Conservation (phyloP, 2,113 vertebrate species). For the Laticauda laticaudata region DNA sequence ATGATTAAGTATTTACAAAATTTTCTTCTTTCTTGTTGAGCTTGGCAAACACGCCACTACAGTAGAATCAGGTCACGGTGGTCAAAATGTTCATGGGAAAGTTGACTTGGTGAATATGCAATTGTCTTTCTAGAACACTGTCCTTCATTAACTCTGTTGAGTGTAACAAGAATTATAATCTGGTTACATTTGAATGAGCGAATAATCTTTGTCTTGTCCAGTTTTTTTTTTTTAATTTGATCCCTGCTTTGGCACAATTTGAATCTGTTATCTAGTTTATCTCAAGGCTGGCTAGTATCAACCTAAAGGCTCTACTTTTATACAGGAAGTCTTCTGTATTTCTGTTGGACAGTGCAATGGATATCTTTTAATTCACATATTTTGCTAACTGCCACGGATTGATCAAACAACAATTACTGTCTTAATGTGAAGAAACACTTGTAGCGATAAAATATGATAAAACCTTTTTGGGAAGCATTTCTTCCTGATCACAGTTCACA, state of each 20-base stretch:
- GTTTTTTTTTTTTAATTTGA: not conserved
- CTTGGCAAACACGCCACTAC: no score
- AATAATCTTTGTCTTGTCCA: not conserved
- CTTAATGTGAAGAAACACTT: not conserved
- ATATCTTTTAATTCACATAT: not conserved
- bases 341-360: not conserved
- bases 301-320: not conserved
- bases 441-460: not conserved
- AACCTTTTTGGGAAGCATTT: not conserved
- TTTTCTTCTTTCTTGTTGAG: no score
- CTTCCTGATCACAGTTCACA: not conserved
- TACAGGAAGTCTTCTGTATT: not conserved
- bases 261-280: not conserved
- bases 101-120: no score
- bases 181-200: not conserved
- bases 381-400: not conserved
- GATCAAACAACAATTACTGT: not conserved
- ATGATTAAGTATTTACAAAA: no score
- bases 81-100: no score
- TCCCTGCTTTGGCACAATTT: not conserved
- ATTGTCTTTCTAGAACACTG: no score
- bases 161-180: not conserved
- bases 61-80: no score
- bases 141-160: not conserved
- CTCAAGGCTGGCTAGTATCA: not conserved